These are phyloP conservation scores for Linepithema humile DNA, from an alignment of 1,140 invertebrate species.

Conservation along the genomic window DNA sequence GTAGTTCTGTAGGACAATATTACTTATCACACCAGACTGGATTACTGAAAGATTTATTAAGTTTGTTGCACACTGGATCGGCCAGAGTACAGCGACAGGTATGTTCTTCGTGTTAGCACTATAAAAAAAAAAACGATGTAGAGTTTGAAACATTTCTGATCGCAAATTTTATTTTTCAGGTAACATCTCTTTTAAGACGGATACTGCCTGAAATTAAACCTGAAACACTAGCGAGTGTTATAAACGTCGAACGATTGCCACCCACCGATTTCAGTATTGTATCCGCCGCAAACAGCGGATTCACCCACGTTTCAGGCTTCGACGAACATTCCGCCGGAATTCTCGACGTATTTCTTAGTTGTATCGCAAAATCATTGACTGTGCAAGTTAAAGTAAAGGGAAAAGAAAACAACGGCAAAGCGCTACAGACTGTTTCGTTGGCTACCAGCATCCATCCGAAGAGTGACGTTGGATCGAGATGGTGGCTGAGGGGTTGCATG, in stretches of 20 bases:
- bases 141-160: background rate
- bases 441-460: conserved; percentile 86
- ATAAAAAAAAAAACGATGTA: background rate
- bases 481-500: conserved; percentile 95
- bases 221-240: conserved; percentile 87
- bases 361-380: conserved; percentile 93
- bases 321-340: conserved; percentile 88
- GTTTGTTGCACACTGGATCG: conserved; percentile 96
- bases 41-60: conserved; percentile 93
- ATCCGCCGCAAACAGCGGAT: conserved; percentile 82
- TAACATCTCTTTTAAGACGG: conserved; percentile 91
- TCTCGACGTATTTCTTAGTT: conserved; percentile 93
- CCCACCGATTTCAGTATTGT: conserved; percentile 92
- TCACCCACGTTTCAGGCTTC: conserved; percentile 85
- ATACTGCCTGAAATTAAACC: conserved; percentile 94
- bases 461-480: conserved; percentile 86
- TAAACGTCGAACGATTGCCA: conserved; percentile 89
- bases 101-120: conserved; percentile 62
- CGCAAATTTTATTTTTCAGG: conserved; percentile 46
- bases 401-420: conserved; percentile 87
- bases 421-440: conserved; percentile 86
- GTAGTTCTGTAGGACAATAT: conserved; percentile 94
- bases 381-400: conserved; percentile 95
- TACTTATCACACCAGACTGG: conserved; percentile 96
- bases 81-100: conserved; percentile 96